Conservation (phyloP, 2,888 invertebrate genomes). For the Thysanoteuthis rhombus region DNA sequence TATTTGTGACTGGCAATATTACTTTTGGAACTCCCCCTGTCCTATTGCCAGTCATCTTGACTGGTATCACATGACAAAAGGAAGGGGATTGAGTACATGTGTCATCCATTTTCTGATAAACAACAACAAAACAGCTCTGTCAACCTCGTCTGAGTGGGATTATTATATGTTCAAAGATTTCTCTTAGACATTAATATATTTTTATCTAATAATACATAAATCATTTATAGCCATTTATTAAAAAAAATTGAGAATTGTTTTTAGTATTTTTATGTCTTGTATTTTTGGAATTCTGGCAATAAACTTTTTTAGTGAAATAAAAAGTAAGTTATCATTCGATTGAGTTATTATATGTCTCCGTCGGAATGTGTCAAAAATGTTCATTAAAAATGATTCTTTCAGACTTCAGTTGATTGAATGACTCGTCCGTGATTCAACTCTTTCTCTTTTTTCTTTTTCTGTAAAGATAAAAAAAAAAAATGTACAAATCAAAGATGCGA, state of each 20-base stretch:
- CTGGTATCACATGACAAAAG: no score
- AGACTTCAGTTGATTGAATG: constrained; percentile 12
- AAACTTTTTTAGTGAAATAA: background rate
- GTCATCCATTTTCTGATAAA: no score
- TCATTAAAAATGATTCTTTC: background rate
- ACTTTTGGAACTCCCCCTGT: no score
- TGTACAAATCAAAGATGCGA: background rate
- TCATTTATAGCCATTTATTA: background rate
- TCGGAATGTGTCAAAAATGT: background rate
- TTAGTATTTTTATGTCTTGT: background rate
- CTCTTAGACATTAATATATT: background rate
- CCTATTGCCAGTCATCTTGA: no score
- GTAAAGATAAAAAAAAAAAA: background rate
- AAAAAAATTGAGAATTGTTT: background rate
- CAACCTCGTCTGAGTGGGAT: no score
- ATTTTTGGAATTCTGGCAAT: background rate
- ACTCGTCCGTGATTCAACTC: background rate
- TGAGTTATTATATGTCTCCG: background rate
- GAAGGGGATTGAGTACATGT: no score
- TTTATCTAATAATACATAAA: background rate
- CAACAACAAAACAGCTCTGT: no score
- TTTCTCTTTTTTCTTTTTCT: background rate
- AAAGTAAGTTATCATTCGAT: background rate
- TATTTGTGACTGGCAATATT: no score
- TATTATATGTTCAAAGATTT: background rate